Percentiles rank a stretch among this genome's conserved stretches.
Conservation (phyloP, 2,113 vertebrate species). For the Podocnemis expansa region DNA sequence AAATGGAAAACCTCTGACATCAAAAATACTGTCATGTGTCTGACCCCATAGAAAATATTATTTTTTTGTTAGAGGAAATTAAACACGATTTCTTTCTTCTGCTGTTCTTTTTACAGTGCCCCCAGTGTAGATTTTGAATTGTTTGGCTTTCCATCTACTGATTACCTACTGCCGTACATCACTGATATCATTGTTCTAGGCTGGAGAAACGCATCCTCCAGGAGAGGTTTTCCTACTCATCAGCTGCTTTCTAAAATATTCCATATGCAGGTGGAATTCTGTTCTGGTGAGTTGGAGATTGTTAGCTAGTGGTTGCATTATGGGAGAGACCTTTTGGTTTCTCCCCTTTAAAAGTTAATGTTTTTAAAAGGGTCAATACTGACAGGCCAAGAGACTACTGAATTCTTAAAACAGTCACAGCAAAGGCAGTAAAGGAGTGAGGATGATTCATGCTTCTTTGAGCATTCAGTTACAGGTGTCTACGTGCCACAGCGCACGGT, state of each 20-base stretch:
- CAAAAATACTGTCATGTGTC: neutral
- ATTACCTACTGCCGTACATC: neutral
- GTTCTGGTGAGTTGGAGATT: neutral
- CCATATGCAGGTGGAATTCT: neutral
- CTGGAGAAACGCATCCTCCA: neutral
- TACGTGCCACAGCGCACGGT: too few species aligned
- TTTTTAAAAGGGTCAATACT: neutral
- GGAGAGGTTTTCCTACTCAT: neutral
- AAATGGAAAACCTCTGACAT: neutral
- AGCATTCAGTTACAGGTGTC: too few species aligned
- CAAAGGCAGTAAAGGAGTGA: neutral
- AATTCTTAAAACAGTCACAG: neutral
- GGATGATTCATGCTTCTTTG: neutral
- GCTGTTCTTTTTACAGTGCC: neutral
- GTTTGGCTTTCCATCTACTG: rapidly evolving
- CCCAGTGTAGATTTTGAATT: neutral
- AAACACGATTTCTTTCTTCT: neutral
- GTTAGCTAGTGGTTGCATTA: neutral
- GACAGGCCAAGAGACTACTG: neutral
- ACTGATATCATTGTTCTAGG: neutral
- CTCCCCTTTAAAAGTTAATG: neutral
- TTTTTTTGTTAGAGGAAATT: neutral
- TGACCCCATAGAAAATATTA: neutral
- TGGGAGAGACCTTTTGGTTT: neutral
- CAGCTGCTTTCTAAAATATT: neutral